A percentile compares a stretch with the other conserved stretches of the same genome.
These are phyloP conservation scores for Leptobrachium ailaonicum DNA, from an alignment of 2,113 vertebrate genomes.

Conservation along the genomic window DNA sequence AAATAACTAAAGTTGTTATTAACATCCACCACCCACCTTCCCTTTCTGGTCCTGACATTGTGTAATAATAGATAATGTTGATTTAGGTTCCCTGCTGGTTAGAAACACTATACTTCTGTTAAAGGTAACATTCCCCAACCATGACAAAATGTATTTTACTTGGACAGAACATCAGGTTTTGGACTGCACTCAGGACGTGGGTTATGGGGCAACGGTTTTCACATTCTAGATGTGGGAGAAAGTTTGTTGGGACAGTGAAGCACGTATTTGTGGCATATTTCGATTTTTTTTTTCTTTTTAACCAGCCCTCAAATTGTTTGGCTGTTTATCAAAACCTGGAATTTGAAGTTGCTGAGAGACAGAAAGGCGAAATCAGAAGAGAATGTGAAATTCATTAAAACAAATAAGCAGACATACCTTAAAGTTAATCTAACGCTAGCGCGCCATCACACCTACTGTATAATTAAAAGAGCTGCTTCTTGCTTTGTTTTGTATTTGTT, in stretches of 20 bases:
- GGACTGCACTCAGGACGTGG: slow-evolving; percentile 84
- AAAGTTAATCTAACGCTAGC: too few relatives aligned
- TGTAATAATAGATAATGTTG: slow-evolving; percentile 92
- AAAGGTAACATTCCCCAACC: slow-evolving; percentile 94
- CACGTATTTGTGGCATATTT: slow-evolving; percentile 74
- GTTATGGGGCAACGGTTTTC: slow-evolving; percentile 82
- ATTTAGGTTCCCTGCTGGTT: slow-evolving; percentile 89
- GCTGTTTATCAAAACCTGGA: slow-evolving; percentile 71
- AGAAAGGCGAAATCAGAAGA: slow-evolving; percentile 63
- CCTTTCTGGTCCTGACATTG: slow-evolving; percentile 82
- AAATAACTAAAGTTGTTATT: slow-evolving; percentile 81
- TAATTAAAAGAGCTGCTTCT: too few relatives aligned
- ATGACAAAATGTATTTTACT: slow-evolving; percentile 98
- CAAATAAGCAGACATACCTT: too few relatives aligned
- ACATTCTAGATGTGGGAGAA: slow-evolving; percentile 77
- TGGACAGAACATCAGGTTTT: slow-evolving; percentile 81
- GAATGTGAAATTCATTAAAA: too few relatives aligned
- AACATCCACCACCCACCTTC: slow-evolving; percentile 85
- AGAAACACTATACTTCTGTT: slow-evolving; percentile 89
- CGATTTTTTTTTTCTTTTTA: slow-evolving; percentile 57
- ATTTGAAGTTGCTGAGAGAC: slow-evolving; percentile 66
- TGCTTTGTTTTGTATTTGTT: too few relatives aligned
- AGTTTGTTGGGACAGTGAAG: slow-evolving; percentile 77
- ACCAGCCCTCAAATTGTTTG: slow-evolving; percentile 73
- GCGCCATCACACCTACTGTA: too few relatives aligned